phyloP scores from a whole-genome alignment of 2,797 vertebrate species.

The Masticophis lateralis region DNA sequence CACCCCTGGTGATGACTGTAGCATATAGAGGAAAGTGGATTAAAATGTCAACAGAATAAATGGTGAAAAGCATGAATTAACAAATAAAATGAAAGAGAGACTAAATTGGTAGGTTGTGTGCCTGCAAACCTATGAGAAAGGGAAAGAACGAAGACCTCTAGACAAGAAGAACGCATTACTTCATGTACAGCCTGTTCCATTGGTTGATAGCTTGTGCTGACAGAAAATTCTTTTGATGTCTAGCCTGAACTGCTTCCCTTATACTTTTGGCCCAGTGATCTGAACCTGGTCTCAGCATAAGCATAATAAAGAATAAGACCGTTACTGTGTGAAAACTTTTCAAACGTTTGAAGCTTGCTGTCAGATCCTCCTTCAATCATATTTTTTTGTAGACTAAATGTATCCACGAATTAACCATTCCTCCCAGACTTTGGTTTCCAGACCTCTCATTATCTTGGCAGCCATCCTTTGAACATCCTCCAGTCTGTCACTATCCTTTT shows the following conservation, averaged over 20 bases:
- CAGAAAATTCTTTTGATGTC: background rate
- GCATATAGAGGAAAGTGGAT: background rate
- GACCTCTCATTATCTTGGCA: background rate
- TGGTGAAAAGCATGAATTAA: background rate
- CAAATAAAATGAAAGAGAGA: background rate
- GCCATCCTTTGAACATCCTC: background rate
- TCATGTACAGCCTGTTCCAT: background rate
- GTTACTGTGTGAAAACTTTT: background rate
- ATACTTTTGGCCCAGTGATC: background rate
- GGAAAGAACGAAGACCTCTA: background rate
- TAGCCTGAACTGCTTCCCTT: background rate
- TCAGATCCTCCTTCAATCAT: background rate
- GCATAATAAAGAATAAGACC: background rate
- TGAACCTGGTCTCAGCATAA: background rate
- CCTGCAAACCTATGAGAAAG: background rate
- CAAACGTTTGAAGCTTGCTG: background rate
- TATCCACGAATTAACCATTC: background rate
- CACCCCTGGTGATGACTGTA: background rate
- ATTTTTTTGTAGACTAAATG: background rate
- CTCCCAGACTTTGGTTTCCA: background rate
- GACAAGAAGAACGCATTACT: background rate
- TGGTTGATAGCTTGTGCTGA: background rate
- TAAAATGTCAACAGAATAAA: background rate
- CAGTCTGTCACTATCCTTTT: background rate
- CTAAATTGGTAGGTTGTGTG: background rate